A percentile compares a stretch with the other conserved stretches of the same genome.
Conservation (phyloP, 1,140 invertebrate species). For the Cotesia glomerata region DNA sequence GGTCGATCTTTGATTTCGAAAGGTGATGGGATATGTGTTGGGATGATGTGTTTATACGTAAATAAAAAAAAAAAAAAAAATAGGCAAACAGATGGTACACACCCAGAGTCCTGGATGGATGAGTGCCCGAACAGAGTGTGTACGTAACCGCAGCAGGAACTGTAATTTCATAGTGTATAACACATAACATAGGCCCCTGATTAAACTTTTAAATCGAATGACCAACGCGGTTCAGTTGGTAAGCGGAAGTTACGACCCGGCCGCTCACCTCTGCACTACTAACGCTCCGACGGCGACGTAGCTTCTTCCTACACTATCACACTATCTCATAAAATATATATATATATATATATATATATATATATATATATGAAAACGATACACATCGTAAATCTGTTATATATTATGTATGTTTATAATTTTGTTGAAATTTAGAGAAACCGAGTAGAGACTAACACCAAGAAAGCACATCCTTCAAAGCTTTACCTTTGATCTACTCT, state of each 20-base stretch:
- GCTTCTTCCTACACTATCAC: background rate
- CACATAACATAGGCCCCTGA: slow-evolving; percentile 48
- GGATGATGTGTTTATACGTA: slow-evolving; percentile 13
- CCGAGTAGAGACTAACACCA: slow-evolving; percentile 13
- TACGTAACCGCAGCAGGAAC: slow-evolving; percentile 33
- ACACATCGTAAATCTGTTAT: slow-evolving; percentile 2
- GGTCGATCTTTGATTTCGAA: too few relatives aligned
- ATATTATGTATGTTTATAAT: background rate
- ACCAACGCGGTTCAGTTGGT: slow-evolving; percentile 56
- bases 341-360: background rate
- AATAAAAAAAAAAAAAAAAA: slow-evolving; percentile 18
- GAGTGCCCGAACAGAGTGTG: background rate
- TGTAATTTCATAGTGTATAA: slow-evolving; percentile 50
- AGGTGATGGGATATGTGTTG: background rate
- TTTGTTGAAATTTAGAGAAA: slow-evolving; percentile 48
- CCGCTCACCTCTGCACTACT: slow-evolving; percentile 63
- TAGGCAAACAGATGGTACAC: slow-evolving; percentile 31
- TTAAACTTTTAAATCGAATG: slow-evolving; percentile 65
- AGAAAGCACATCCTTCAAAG: slow-evolving; percentile 57
- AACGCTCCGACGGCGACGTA: slow-evolving; percentile 44
- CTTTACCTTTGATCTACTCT: slow-evolving; percentile 3
- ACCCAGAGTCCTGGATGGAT: slow-evolving; percentile 33
- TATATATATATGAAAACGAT: background rate
- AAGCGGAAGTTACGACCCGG: slow-evolving; percentile 62
- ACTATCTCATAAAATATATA: too few relatives aligned